These are phyloP conservation scores for Calephelis virginiensis DNA, from an alignment of 1,140 invertebrate genomes.

Conservation along the genomic window DNA sequence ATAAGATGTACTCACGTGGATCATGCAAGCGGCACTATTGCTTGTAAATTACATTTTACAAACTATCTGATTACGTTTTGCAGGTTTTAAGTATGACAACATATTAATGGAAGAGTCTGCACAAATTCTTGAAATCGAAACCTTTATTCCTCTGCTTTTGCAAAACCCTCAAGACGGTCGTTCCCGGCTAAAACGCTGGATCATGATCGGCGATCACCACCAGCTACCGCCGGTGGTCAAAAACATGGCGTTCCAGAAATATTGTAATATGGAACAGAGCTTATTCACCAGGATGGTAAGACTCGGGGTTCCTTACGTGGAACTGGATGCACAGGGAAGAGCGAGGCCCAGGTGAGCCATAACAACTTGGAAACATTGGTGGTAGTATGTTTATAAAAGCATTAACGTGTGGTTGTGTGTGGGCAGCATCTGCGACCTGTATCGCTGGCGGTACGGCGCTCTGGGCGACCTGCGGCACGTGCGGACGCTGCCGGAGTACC, in stretches of 20 bases:
- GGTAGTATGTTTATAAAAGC: no score
- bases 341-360: constrained; percentile 86
- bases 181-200: constrained; percentile 98
- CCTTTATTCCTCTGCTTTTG: constrained; percentile 97
- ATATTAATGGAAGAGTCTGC: constrained; percentile 99
- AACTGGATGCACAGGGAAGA: constrained; percentile 98
- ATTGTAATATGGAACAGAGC: constrained; percentile 99
- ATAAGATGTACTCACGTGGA: no score
- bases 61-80: background rate
- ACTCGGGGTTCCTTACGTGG: constrained; percentile 96
- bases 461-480: constrained; percentile 96
- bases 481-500: constrained; percentile 89
- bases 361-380: no score
- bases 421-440: constrained; percentile 92
- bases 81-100: constrained; percentile 97
- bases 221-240: constrained; percentile 99
- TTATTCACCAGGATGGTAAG: constrained; percentile 97
- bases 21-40: no score
- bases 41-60: background rate
- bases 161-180: constrained; percentile 98
- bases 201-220: constrained; percentile 99
- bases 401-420: background rate
- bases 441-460: constrained; percentile 98
- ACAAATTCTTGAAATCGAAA: constrained; percentile 99
- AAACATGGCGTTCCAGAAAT: constrained; percentile 99